These are phyloP conservation scores for Drosophila ezoana DNA, from an alignment of 2,888 invertebrate genomes.

Conservation along the genomic window DNA sequence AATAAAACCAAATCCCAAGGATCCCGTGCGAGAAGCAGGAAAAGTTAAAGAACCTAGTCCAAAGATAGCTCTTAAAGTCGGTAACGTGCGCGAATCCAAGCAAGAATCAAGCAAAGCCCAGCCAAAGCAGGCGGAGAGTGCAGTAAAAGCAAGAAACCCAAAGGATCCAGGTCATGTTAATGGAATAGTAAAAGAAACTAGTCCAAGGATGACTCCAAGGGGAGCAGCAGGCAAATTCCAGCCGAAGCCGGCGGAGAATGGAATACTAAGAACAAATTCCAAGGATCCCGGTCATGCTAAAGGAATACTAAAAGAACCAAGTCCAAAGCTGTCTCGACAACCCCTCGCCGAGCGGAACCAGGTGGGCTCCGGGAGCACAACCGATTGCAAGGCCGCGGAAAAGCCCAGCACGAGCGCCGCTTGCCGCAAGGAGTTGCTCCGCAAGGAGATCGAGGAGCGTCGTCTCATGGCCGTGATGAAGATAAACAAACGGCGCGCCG, in stretches of 20 bases:
- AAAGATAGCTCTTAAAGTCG: too few species aligned
- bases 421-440: slow-evolving; percentile 51
- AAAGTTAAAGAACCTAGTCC: background rate
- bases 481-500: slow-evolving; percentile 53
- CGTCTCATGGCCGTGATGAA: slow-evolving; percentile 59
- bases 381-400: slow-evolving; percentile 5
- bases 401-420: slow-evolving; percentile 63
- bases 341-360: slow-evolving; percentile 21
- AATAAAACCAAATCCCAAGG: background rate
- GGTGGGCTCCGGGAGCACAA: background rate
- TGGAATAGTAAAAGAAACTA: background rate
- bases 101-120: too few species aligned
- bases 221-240: too few species aligned
- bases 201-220: too few species aligned
- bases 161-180: too few species aligned
- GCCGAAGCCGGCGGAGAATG: background rate
- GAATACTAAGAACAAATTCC: background rate
- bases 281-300: background rate
- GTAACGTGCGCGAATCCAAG: too few species aligned
- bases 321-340: background rate
- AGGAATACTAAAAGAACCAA: background rate
- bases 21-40: background rate
- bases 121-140: background rate
- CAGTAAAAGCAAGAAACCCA: background rate
- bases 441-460: slow-evolving; percentile 66